Evolutionary conservation across 1,140 invertebrate genomes (phyloP).

Genomic region (Pseudomyrmex pallidus): DNA sequence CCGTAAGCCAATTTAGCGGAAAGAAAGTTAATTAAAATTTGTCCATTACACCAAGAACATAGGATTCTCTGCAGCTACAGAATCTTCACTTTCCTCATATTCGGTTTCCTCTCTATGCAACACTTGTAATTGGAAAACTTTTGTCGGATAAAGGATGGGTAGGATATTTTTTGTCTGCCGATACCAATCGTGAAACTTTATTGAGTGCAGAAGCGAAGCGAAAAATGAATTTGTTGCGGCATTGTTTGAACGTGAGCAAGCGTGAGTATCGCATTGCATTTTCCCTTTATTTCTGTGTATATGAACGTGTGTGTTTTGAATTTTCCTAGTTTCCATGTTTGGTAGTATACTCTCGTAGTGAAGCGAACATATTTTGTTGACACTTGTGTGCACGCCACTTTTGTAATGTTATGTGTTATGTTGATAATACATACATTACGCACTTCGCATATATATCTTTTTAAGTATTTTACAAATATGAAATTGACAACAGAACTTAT

Average conservation of each 20-base stretch:
- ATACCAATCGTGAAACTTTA: slow-evolving; percentile 48
- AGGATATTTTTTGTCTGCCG: slow-evolving; percentile 37
- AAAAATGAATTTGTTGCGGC: slow-evolving; percentile 54
- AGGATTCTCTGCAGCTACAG: neutral
- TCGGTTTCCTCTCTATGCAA: slow-evolving; percentile 40
- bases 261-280: slow-evolving; percentile 37
- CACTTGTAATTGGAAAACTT: slow-evolving; percentile 55
- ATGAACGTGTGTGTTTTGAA: slow-evolving; percentile 11
- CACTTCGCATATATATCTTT: too few species aligned
- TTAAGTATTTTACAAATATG: too few species aligned
- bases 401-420: neutral
- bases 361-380: slow-evolving; percentile 17
- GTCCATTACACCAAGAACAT: neutral
- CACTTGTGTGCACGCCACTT: slow-evolving; percentile 24
- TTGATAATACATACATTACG: neutral
- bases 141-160: slow-evolving; percentile 32
- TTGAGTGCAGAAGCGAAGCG: slow-evolving; percentile 14
- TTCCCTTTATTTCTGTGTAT: neutral
- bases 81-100: slow-evolving; percentile 15
- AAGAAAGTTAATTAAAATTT: slow-evolving; percentile 46
- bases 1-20: slow-evolving; percentile 1
- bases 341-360: neutral
- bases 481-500: neutral
- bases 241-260: slow-evolving; percentile 45
- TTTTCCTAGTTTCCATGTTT: slow-evolving; percentile 9